These are phyloP conservation scores for Limnephilus auricula DNA, from an alignment of 2,888 invertebrate genomes.

Conservation along the genomic window DNA sequence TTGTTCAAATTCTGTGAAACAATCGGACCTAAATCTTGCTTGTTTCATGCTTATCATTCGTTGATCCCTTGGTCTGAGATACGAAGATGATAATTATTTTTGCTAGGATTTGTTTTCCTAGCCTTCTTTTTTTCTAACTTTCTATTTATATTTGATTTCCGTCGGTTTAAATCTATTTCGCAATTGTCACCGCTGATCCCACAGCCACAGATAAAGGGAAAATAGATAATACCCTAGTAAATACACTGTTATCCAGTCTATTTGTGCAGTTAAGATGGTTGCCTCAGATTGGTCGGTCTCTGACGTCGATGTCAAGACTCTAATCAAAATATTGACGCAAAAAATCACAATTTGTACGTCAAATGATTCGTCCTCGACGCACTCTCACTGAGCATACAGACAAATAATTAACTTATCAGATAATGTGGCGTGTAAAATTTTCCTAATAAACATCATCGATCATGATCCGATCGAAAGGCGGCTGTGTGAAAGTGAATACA, in stretches of 20 bases:
- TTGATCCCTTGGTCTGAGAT: background rate
- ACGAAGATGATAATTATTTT: background rate
- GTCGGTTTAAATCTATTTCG: background rate
- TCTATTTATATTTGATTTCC: background rate
- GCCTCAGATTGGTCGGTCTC: background rate
- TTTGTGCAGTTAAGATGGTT: background rate
- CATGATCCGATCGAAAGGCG: background rate
- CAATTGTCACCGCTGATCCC: background rate
- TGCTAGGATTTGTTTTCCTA: background rate
- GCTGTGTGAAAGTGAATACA: background rate
- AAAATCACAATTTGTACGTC: constrained; percentile 2
- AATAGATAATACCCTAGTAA: background rate
- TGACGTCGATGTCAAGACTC: background rate
- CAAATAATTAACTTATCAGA: background rate
- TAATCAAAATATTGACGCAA: background rate
- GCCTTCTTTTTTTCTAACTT: background rate
- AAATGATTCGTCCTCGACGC: background rate
- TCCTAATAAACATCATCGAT: background rate
- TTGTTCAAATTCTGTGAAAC: too few relatives aligned
- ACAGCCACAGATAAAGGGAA: background rate
- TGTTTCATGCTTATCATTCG: background rate
- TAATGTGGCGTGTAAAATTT: background rate
- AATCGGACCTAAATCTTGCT: too few relatives aligned
- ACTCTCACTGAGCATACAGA: background rate
- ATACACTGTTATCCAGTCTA: background rate